Base-by-base conservation (phyloP, 2,888 invertebrate species). In the Papilio protenor region DNA sequence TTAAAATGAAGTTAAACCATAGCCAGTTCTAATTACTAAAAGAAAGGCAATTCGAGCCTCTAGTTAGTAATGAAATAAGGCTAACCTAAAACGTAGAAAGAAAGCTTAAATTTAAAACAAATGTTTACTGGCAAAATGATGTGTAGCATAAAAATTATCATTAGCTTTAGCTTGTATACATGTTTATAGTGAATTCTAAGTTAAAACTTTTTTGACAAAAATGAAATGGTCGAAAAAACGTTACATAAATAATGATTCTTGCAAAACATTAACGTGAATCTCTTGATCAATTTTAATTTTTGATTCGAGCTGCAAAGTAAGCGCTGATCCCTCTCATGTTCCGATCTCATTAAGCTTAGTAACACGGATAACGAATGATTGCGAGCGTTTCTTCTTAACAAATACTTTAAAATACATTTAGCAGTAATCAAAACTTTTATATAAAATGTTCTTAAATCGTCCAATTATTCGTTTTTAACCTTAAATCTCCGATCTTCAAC, bases 241-340 rank as follows among this genome's bases (percentile, higher is more conserved):
- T 59, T 27, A 23, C 23, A 2, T n/a, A 11, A 40, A 1, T 11
- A 66, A 18, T 66, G 18, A 40, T 33, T 40, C 40, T 40, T 66
- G 16, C 23, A 40, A 66, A 64, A 27, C 40, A 16, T n/a, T 59
- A 40, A 40, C 40, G 33, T 10, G 66, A 40, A 40, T n/a, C 66
- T 66, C 66, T 66, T n/a, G 66, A 66, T 66, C 66, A 66, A 40
- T 40, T 66, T 66, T n/a, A 66, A 66, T 40, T n/a, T 66, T 66
- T 66, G 66, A 66, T 66, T 66, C 66, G 66, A 40, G 40, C 33
- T 27, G n/a, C 27, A 1, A 14, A 40, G 14, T n/a, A 40, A 66
- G 40, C 18, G 64, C 66, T 66, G 6, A 66, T 40, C 18, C 40
- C 66, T 33, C 40, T 66, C 66, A 40, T 66, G 66, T 66, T 40